Evolutionary conservation across 2,888 invertebrate genomes (phyloP), one percentile per base, ranked within the genome.

Genomic region (Drosophila paranaensis): DNA sequence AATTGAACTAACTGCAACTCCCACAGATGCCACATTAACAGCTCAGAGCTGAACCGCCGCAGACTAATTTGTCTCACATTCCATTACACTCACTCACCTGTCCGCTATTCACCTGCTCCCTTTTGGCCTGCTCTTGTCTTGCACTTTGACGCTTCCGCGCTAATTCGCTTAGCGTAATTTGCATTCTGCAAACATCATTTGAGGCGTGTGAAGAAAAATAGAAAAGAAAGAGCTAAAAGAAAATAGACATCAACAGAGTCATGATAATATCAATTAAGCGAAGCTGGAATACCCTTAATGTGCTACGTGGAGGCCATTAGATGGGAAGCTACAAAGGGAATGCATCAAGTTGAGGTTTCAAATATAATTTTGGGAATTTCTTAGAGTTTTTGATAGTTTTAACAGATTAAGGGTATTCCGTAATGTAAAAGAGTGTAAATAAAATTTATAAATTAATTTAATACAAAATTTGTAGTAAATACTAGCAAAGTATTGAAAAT

Each of bases 121-220:
- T n/a, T 20, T 14, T 11, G 20, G 11, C 39, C n/a, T 27, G 67
- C 42, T 65, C 58, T 77, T 65, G 53, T 60, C 71, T 77, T 73
- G 74, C 77, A 83, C 72, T 81, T 81, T 85, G 74, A 58, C 83
- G 82, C 79, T 86, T 79, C 74, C 74, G 84, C 75, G 84, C 87
- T 84, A 84, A 84, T 84, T 84, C 84, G 79, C 72, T 84, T 87
- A 87, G 69, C 75, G 74, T 82, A 84, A 84, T 84, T 84, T 84
- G 84, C 83, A 84, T 86, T 71, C 83, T 74, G 76, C 81, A 71
- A 86, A 81, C 77, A 81, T 56, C 86, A 74, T 79, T 81, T 76
- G 69, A 73, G 62, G 68, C 83, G 83, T 84, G 83, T 66, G 84
- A 84, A 83, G 11, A 35, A 66, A 48, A 40, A 60, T n/a, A 35